Conservation (phyloP, 2,888 invertebrate species). For the Coelogynopora nodosa region DNA sequence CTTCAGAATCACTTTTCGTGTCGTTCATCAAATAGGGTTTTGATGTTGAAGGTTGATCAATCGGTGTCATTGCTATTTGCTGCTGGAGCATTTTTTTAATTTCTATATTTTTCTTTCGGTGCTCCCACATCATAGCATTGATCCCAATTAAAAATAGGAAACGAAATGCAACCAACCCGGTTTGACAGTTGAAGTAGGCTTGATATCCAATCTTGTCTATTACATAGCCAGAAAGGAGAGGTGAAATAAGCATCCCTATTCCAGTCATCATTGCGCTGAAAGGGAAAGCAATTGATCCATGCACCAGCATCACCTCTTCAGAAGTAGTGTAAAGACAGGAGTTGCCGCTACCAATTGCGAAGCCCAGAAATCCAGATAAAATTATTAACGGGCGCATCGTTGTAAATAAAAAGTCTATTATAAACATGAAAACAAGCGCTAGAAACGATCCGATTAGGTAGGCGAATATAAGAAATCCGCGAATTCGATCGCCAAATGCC, state of each 20-base stretch:
- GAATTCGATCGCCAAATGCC: slow-evolving; percentile 36
- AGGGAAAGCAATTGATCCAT: slow-evolving; percentile 45
- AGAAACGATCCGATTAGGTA: slow-evolving; percentile 39
- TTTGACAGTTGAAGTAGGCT: slow-evolving; percentile 39
- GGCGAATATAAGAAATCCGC: slow-evolving; percentile 37
- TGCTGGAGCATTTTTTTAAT: not conserved
- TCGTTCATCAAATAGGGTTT: not conserved
- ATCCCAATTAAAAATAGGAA: not conserved
- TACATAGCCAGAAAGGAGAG: slow-evolving; percentile 38
- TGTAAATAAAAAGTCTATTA: not conserved
- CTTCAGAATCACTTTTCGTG: not conserved
- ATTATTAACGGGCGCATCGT: slow-evolving; percentile 29
- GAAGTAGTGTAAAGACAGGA: slow-evolving; percentile 45
- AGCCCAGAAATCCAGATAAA: slow-evolving; percentile 33
- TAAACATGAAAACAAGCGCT: slow-evolving; percentile 24
- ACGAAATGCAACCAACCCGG: not conserved
- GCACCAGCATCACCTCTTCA: slow-evolving; percentile 44
- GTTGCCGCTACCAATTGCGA: slow-evolving; percentile 42
- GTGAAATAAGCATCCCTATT: slow-evolving; percentile 44
- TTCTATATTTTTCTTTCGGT: not conserved
- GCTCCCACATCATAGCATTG: slow-evolving; percentile 13
- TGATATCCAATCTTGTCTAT: slow-evolving; percentile 37
- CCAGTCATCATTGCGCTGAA: slow-evolving; percentile 41
- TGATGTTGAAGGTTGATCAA: not conserved
- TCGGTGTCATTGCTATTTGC: not conserved